A percentile compares a stretch with the other conserved stretches of the same genome.
Evolutionary conservation across 2,888 invertebrate genomes (phyloP).

Genomic region (Lysandra bellargus): DNA sequence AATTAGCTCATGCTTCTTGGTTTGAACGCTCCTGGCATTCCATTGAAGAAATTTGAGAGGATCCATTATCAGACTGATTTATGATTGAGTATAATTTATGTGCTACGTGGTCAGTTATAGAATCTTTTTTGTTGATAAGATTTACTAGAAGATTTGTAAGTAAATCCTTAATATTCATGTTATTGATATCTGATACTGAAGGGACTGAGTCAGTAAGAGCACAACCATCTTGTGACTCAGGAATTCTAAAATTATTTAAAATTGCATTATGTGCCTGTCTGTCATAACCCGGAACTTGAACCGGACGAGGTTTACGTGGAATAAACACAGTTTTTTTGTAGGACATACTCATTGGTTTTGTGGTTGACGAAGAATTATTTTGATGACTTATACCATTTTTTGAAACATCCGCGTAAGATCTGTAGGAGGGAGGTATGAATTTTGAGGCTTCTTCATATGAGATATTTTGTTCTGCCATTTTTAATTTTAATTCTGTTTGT

Average conservation of each 20-base stretch:
- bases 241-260: not conserved
- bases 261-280: not conserved
- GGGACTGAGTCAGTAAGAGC: not conserved
- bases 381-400: not conserved
- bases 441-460: not conserved
- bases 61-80: not conserved
- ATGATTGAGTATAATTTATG: not conserved
- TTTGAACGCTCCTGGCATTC: not conserved
- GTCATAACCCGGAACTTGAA: not conserved
- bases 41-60: not conserved
- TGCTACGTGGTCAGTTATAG: not conserved
- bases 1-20: not conserved
- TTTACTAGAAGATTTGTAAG: not conserved
- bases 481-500: not conserved
- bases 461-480: not conserved
- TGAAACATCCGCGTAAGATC: not conserved
- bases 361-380: too few species aligned
- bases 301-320: not conserved
- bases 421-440: not conserved
- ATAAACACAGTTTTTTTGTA: not conserved
- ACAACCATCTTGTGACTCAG: not conserved
- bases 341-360: not conserved
- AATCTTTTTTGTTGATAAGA: not conserved
- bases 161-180: not conserved
- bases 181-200: not conserved